phyloP scores from a whole-genome alignment of 2,797 vertebrate genomes.

The Octomys mimax region DNA sequence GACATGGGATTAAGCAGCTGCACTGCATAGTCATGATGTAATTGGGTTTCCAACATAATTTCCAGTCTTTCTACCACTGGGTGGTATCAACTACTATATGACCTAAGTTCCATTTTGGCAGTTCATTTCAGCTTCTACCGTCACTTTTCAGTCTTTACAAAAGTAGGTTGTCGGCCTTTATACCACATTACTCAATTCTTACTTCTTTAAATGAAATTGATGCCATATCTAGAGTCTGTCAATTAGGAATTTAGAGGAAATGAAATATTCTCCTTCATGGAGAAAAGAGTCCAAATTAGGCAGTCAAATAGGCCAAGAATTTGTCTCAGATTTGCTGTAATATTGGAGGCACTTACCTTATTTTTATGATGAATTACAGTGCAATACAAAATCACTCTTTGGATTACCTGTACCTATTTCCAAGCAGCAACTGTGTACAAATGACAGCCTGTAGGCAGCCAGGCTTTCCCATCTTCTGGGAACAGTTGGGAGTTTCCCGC shows the following conservation, averaged over 20 bases:
- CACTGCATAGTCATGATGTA: conserved; percentile 54
- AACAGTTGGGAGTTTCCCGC: not conserved
- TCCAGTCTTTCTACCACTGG: conserved; percentile 49
- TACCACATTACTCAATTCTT: not conserved
- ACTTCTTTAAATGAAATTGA: not conserved
- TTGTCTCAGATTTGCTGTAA: not conserved
- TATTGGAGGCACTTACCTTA: not conserved
- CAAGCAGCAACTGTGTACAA: not conserved
- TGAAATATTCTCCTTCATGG: not conserved
- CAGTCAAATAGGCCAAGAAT: not conserved
- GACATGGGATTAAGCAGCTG: conserved; percentile 68
- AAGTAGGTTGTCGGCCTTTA: not conserved
- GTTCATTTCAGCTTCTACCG: not conserved
- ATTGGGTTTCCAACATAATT: conserved; percentile 63
- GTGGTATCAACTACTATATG: conserved; percentile 22
- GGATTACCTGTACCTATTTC: not conserved
- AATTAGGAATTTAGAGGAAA: not conserved
- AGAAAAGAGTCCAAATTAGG: conserved; percentile 4
- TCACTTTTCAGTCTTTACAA: not conserved
- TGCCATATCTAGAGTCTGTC: not conserved
- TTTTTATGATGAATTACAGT: not conserved
- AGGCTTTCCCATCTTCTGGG: not conserved
- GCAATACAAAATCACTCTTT: not conserved
- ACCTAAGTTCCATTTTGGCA: not conserved
- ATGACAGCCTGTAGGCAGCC: not conserved